Evolutionary conservation across 23 tunicate genomes (phyloP).

Genomic region (Phallusia fumigata): DNA sequence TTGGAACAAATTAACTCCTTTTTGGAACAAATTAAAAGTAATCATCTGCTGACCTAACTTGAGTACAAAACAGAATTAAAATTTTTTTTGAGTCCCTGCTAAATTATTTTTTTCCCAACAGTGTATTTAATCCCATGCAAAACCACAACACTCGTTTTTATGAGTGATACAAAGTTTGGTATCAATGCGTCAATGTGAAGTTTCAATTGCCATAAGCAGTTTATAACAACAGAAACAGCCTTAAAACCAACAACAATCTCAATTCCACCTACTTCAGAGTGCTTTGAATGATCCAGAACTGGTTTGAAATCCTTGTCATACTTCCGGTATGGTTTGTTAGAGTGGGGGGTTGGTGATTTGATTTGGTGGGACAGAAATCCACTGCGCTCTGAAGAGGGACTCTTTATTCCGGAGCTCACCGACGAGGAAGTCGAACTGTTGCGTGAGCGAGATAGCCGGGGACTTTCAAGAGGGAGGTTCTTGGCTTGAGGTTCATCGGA

Average conservation of each 20-base stretch:
- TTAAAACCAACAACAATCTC: not conserved
- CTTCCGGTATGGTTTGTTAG: conserved; percentile 2
- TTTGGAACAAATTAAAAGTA: too few relatives aligned
- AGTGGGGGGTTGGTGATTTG: conserved; percentile 4
- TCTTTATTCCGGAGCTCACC: conserved; percentile 12
- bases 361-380: conserved; percentile 19
- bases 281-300: not conserved
- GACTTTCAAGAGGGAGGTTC: conserved; percentile 20
- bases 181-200: too few relatives aligned
- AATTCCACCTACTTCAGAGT: not conserved
- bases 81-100: too few relatives aligned
- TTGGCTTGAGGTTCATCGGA: not conserved
- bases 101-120: too few relatives aligned
- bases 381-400: conserved; percentile 31
- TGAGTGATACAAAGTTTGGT: too few relatives aligned
- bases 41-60: too few relatives aligned
- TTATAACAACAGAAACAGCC: too few relatives aligned
- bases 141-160: too few relatives aligned
- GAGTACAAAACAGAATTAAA: too few relatives aligned
- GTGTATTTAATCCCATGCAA: too few relatives aligned
- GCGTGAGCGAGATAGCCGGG: conserved; percentile 21
- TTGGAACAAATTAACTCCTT: too few relatives aligned
- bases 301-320: conserved; percentile 2
- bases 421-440: conserved; percentile 40
- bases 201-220: too few relatives aligned